Evolutionary conservation across 2,113 vertebrate species (phyloP).

Genomic region (Apteryx owenii): DNA sequence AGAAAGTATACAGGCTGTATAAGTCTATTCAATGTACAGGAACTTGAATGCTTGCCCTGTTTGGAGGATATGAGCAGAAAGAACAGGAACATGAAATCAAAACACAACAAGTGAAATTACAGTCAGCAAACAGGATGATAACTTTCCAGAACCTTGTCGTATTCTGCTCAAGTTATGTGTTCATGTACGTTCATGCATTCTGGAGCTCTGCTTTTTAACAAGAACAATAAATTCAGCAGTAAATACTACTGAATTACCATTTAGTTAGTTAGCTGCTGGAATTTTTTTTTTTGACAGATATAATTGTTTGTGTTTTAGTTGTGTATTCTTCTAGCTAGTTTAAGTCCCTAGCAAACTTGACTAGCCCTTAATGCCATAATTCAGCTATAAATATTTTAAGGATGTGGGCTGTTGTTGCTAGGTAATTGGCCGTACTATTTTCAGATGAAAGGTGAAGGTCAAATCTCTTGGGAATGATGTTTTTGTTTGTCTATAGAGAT

Average conservation of each 20-base stretch:
- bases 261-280: neutral
- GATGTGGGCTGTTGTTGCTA: constrained; percentile 27
- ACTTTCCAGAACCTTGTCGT: constrained; percentile 37
- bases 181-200: neutral
- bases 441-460: constrained; percentile 54
- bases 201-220: neutral
- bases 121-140: constrained; percentile 47
- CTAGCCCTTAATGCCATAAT: neutral
- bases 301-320: neutral
- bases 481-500: constrained; percentile 58
- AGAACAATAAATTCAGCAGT: neutral
- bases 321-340: neutral
- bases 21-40: neutral
- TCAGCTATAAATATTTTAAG: constrained; percentile 28
- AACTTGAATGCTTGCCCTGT: neutral
- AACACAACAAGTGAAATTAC: neutral
- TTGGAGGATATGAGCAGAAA: neutral
- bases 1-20: neutral
- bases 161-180: neutral
- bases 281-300: neutral
- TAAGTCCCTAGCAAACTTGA: neutral
- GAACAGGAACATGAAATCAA: neutral
- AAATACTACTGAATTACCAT: neutral
- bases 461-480: constrained; percentile 39
- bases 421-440: constrained; percentile 50